A percentile compares a stretch with the other conserved stretches of the same genome.
Evolutionary conservation across 2,797 vertebrate species (phyloP).

Genomic region (Enteromius mattozi): DNA sequence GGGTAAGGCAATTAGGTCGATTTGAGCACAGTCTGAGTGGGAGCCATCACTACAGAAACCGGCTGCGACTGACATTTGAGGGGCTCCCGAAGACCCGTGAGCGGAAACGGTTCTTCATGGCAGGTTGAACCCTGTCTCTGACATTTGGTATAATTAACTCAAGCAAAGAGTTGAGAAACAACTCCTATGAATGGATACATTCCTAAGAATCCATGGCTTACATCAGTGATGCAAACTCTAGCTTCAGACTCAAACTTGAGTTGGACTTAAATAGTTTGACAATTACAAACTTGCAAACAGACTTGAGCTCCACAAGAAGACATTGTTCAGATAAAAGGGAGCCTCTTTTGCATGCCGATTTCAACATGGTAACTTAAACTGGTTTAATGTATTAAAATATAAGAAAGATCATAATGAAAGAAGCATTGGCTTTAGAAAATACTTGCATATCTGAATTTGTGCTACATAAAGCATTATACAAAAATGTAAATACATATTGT

Average conservation of each 20-base stretch:
- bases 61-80: constrained; percentile 67
- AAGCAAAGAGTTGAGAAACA: constrained; percentile 18
- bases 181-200: neutral
- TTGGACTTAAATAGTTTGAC: neutral
- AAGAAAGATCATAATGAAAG: neutral
- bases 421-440: neutral
- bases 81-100: constrained; percentile 59
- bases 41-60: constrained; percentile 55
- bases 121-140: constrained; percentile 58
- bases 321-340: neutral
- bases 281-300: neutral
- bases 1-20: constrained; percentile 80
- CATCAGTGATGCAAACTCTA: neutral
- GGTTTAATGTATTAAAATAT: neutral
- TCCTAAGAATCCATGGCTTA: neutral
- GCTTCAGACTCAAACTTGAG: neutral
- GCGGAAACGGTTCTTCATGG: constrained; percentile 56
- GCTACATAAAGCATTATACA: neutral
- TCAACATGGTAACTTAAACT: neutral
- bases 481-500: neutral
- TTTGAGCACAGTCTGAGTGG: constrained; percentile 65
- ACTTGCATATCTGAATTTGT: neutral
- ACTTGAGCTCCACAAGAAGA: neutral
- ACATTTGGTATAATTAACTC: constrained; percentile 62
- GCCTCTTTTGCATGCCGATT: neutral